phyloP scores from a whole-genome alignment of 1,140 invertebrate genomes.

The Megalonaias nervosa region DNA sequence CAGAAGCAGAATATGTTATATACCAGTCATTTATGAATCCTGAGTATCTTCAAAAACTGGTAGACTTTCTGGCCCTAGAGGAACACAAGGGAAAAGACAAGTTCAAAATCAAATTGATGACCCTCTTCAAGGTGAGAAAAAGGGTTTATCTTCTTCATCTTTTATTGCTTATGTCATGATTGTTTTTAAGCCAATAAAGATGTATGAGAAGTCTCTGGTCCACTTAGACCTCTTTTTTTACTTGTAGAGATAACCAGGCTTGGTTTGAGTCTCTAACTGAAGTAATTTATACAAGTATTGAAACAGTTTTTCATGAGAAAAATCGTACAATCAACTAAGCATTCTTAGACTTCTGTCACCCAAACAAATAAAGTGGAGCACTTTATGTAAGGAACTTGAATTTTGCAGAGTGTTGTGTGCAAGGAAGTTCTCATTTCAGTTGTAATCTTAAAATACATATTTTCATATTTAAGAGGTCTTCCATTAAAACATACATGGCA shows the following conservation, averaged over 20 bases:
- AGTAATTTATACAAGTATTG: no score
- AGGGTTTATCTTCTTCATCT: constrained; percentile 11
- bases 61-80: constrained; percentile 85
- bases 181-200: background rate
- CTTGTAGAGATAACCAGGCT: background rate
- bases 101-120: constrained; percentile 79
- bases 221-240: background rate
- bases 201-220: no score
- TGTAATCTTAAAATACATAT: no score
- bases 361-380: no score
- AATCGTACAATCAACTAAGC: no score
- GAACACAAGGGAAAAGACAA: constrained; percentile 90
- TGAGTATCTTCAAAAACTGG: constrained; percentile 81
- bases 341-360: no score
- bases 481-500: no score
- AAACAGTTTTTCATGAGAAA: no score
- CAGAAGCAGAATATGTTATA: constrained; percentile 76
- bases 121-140: constrained; percentile 80
- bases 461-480: no score
- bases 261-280: background rate
- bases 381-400: no score
- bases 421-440: no score
- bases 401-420: no score
- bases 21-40: constrained; percentile 81
- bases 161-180: background rate